Percentiles rank a stretch among this genome's conserved stretches.
phyloP scores from a whole-genome alignment of 2,113 vertebrate species.

The Anas platyrhynchos region DNA sequence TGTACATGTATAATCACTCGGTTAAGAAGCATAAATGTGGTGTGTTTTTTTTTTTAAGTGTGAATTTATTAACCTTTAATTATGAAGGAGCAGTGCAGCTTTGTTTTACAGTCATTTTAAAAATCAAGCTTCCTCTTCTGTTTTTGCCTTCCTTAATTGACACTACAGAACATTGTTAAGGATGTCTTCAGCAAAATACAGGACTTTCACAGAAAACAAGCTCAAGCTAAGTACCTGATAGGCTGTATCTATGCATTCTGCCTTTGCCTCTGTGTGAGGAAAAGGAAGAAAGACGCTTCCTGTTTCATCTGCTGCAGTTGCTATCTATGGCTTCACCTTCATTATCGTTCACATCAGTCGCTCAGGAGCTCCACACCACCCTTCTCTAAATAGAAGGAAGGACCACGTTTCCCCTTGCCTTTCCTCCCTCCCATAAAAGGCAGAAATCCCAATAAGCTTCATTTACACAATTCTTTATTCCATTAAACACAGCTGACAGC shows the following conservation, averaged over 20 bases:
- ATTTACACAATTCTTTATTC: background rate
- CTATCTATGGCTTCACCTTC: background rate
- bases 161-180: background rate
- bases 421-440: background rate
- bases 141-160: background rate
- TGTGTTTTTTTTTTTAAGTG: background rate
- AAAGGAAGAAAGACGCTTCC: background rate
- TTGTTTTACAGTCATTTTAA: background rate
- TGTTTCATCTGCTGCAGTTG: background rate
- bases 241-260: background rate
- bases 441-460: background rate
- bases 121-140: background rate
- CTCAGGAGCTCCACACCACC: fast-evolving
- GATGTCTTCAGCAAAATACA: background rate
- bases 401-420: background rate
- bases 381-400: conserved; percentile 8
- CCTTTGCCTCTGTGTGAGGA: background rate
- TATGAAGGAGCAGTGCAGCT: background rate
- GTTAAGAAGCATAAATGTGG: background rate
- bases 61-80: conserved; percentile 8
- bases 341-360: background rate
- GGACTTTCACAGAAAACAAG: background rate
- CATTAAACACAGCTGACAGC: background rate
- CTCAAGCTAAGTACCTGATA: background rate
- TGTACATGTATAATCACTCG: background rate